phyloP scores from a whole-genome alignment of 2,797 vertebrate species.

The Staurois parvus region DNA sequence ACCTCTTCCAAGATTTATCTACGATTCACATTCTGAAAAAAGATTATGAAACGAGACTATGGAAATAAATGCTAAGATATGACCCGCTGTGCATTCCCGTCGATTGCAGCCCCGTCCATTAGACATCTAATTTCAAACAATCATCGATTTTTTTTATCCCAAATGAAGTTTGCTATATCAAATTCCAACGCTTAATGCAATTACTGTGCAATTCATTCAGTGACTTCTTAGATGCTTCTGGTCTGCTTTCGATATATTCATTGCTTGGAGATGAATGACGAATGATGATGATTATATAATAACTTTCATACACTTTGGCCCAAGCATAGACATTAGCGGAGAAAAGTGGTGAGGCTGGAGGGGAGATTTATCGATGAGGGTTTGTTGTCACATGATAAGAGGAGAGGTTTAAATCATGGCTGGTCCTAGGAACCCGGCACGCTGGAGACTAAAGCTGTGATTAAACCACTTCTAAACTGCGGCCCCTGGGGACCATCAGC shows the following conservation, averaged over 20 bases:
- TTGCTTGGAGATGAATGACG: constrained; percentile 52
- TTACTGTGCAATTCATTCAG: constrained; percentile 49
- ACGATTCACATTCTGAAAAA: constrained; percentile 25
- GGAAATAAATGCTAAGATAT: constrained; percentile 35
- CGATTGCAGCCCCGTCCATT: constrained; percentile 45
- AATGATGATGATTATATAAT: constrained; percentile 55
- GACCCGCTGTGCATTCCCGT: constrained; percentile 8
- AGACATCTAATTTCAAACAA: constrained; percentile 55
- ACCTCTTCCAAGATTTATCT: constrained; percentile 26
- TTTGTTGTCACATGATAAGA: constrained; percentile 47
- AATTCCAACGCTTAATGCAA: constrained; percentile 53
- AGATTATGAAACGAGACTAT: constrained; percentile 34
- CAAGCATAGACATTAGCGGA: constrained; percentile 46
- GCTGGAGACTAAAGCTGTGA: constrained; percentile 40
- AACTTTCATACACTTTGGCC: constrained; percentile 50
- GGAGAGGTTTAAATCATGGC: constrained; percentile 49
- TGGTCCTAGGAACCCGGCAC: constrained; percentile 32
- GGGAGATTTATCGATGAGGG: constrained; percentile 51
- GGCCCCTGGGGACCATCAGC: constrained; percentile 22
- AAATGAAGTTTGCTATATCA: constrained; percentile 57
- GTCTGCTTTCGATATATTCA: constrained; percentile 3
- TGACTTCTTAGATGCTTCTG: not conserved
- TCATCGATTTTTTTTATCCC: constrained; percentile 48
- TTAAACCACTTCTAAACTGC: constrained; percentile 53
- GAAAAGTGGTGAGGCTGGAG: constrained; percentile 4